Base-by-base conservation (phyloP, 2,113 vertebrate species). In the Clarias macrocephalus region DNA sequence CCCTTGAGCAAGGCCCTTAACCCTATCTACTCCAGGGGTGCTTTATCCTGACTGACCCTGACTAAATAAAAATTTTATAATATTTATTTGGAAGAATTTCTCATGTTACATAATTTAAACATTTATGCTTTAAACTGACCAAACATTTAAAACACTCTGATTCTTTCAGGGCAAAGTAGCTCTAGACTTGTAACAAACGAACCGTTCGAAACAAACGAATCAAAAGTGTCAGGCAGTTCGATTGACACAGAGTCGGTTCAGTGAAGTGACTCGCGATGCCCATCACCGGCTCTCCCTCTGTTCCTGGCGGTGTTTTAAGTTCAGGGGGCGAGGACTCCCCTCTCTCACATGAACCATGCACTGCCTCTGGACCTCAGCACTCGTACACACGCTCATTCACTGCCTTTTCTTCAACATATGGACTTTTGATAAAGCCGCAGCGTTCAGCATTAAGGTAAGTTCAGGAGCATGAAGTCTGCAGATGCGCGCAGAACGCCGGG, bases 381-480 rank as follows among this genome's bases (percentile, higher is more conserved):
- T 87, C 33, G 65, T 83, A 80, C 73, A 86, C 68, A 83, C 89
- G 66, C 77, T 90, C 37, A 85, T 87, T 65, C 85, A 85, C 80
- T 89, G 87, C 76, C 54, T 88, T 82, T 37, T 91, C 80, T 80
- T 90, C 37, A 77, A 80, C 77, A 21, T 86, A 21, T 65, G 85
- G 75, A 75, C 83, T n/a, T 91, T 87, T 83, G 87, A 86, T 56
- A 87, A 75, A 63, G 75, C 88, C 77, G 84, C 89, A 65, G 85
- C 84, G 76, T 72, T 84, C 87, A 88, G 80, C 68, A 54, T 90
- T 86, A 91, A 92, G 91, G 91, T 92, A 92, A 91, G 83, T 89
- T 76, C 5, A 8, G 4, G 8, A 37, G 3, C 62, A 28, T 30
- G 52, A 82, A 54, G 30, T 25, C 59, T 72, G 63, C 82, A 85